These are phyloP conservation scores for Poeciliopsis gracilis DNA, from an alignment of 2,797 vertebrate species.

Conservation along the genomic window DNA sequence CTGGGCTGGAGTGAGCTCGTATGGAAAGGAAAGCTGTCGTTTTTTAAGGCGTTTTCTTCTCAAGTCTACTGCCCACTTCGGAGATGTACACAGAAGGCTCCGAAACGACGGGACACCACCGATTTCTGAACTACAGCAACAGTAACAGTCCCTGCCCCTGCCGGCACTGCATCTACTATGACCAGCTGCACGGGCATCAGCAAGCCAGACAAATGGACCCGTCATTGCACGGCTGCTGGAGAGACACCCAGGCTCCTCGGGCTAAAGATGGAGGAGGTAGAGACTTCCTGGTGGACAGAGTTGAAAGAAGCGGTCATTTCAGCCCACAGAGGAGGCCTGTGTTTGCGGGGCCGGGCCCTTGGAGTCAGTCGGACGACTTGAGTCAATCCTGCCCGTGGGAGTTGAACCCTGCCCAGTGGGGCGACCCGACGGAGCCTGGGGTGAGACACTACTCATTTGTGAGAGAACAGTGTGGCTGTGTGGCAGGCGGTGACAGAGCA, in stretches of 20 bases:
- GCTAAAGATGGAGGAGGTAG: slow-evolving; percentile 59
- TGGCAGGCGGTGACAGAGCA: slow-evolving; percentile 49
- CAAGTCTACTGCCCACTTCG: slow-evolving; percentile 63
- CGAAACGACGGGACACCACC: slow-evolving; percentile 66
- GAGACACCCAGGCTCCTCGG: slow-evolving; percentile 60
- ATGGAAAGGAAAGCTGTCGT: slow-evolving; percentile 73
- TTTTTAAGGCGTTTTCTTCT: slow-evolving; percentile 71
- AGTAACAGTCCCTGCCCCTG: slow-evolving; percentile 55
- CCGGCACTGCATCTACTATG: slow-evolving; percentile 66
- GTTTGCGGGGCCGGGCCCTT: slow-evolving; percentile 63
- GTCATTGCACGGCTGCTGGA: slow-evolving; percentile 56
- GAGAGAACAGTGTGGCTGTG: slow-evolving; percentile 74
- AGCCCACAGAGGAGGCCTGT: slow-evolving; percentile 79
- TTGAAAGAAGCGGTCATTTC: slow-evolving; percentile 58
- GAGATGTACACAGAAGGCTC: slow-evolving; percentile 82
- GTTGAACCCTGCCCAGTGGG: slow-evolving; percentile 66
- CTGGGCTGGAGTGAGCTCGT: slow-evolving; percentile 66
- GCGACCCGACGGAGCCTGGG: slow-evolving; percentile 57
- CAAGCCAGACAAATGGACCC: slow-evolving; percentile 55
- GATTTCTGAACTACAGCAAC: slow-evolving; percentile 54
- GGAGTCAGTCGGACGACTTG: slow-evolving; percentile 52
- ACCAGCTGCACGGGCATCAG: slow-evolving; percentile 39
- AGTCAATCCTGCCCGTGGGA: slow-evolving; percentile 67
- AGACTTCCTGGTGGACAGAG: slow-evolving; percentile 53
- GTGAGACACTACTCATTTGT: slow-evolving; percentile 70